These are phyloP conservation scores for Thryonomys swinderianus DNA, from an alignment of 2,113 vertebrate species.

Conservation along the genomic window DNA sequence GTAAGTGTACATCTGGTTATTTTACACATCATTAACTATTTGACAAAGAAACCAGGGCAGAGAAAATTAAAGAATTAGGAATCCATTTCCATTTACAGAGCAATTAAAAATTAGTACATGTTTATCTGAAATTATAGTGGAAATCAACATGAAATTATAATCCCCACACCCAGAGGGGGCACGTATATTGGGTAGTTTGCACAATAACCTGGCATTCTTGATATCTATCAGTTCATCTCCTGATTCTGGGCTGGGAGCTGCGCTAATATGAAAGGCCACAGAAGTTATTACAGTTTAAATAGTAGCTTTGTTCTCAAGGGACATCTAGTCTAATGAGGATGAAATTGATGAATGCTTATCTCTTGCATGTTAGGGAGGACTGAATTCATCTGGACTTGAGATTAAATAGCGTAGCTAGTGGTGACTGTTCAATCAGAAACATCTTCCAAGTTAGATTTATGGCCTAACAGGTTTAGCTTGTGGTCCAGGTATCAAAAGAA, in stretches of 20 bases:
- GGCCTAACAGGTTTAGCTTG: not conserved
- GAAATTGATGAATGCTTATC: not conserved
- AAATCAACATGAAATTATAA: conserved; percentile 41
- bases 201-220: not conserved
- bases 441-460: conserved; percentile 17
- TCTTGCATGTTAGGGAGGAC: not conserved
- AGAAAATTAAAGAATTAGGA: conserved; percentile 51
- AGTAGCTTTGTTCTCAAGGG: conserved; percentile 12
- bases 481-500: not conserved
- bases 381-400: conserved; percentile 1
- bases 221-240: not conserved
- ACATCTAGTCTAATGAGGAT: not conserved
- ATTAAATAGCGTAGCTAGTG: not conserved
- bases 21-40: conserved; percentile 60
- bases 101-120: conserved; percentile 46
- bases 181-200: not conserved
- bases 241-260: not conserved
- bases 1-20: conserved; percentile 50
- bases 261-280: not conserved
- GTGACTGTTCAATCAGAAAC: conserved; percentile 12
- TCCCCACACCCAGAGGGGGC: not conserved
- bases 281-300: conserved; percentile 26
- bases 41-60: conserved; percentile 53
- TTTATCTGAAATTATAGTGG: conserved; percentile 55
- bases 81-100: conserved; percentile 25